Evolutionary conservation across 1,140 invertebrate species (phyloP).

Genomic region (Hesperophylax magnus): DNA sequence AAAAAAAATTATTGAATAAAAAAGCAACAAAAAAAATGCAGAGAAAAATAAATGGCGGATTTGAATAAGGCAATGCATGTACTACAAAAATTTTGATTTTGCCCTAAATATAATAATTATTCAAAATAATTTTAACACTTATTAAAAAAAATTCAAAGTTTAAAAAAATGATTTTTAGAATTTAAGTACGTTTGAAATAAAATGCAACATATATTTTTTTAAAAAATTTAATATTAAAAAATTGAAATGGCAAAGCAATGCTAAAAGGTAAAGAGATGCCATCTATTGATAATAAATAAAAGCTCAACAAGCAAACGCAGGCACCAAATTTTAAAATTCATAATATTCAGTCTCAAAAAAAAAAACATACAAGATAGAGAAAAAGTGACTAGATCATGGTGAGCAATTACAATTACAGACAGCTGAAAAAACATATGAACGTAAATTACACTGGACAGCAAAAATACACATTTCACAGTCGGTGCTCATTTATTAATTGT

Average conservation of each 20-base stretch:
- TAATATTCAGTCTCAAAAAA: conserved; percentile 16
- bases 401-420: background rate
- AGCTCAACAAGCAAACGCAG: background rate
- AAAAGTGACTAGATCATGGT: background rate
- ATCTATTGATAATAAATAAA: conserved; percentile 12
- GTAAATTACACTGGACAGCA: too few species aligned
- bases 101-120: too few species aligned
- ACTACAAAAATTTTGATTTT: too few species aligned
- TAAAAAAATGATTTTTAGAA: background rate
- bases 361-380: background rate
- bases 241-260: background rate
- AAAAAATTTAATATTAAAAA: background rate
- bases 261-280: background rate
- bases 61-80: too few species aligned
- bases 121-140: too few species aligned
- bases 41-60: too few species aligned
- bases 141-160: too few species aligned
- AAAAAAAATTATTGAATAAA: too few species aligned
- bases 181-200: background rate
- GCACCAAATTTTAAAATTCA: conserved; percentile 13
- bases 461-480: too few species aligned
- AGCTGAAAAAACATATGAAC: too few species aligned
- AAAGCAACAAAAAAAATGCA: too few species aligned
- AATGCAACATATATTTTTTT: background rate
- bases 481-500: too few species aligned